These are phyloP conservation scores for Oxystoma pomonae DNA, from an alignment of 2,888 invertebrate species.

Conservation along the genomic window DNA sequence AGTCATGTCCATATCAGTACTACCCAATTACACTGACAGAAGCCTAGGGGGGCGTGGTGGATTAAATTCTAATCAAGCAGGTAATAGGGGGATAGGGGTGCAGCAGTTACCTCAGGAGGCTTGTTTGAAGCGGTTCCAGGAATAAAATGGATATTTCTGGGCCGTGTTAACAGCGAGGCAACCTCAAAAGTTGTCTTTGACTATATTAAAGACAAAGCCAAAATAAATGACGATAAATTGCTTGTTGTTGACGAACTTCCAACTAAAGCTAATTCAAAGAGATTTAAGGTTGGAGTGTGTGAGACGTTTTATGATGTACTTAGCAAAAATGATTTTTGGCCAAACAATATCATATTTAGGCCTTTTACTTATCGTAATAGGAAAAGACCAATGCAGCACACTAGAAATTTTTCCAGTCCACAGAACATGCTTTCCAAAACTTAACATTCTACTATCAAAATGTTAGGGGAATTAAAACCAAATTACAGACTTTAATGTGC, in stretches of 20 bases:
- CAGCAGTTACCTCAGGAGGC: neutral
- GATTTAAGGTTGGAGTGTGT: neutral
- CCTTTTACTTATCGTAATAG: neutral
- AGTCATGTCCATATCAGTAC: too few relatives aligned
- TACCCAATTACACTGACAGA: too few relatives aligned
- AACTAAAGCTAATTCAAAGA: neutral
- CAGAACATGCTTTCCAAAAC: neutral
- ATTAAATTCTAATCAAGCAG: too few relatives aligned
- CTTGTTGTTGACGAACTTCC: neutral
- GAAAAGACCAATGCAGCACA: neutral
- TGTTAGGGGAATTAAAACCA: neutral
- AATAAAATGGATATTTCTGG: neutral
- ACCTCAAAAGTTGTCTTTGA: neutral
- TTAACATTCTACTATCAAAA: conserved; percentile 1
- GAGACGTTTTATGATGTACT: neutral
- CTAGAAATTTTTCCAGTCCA: neutral
- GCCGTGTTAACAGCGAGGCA: neutral
- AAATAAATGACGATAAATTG: neutral
- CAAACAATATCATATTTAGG: neutral
- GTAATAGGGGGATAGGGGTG: too few relatives aligned
- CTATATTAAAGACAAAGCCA: neutral
- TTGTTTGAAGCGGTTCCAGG: neutral
- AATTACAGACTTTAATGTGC: neutral
- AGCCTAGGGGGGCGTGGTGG: too few relatives aligned
- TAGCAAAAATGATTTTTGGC: neutral